Conservation (phyloP, 2,113 vertebrate genomes). For the Dromiciops gliroides region DNA sequence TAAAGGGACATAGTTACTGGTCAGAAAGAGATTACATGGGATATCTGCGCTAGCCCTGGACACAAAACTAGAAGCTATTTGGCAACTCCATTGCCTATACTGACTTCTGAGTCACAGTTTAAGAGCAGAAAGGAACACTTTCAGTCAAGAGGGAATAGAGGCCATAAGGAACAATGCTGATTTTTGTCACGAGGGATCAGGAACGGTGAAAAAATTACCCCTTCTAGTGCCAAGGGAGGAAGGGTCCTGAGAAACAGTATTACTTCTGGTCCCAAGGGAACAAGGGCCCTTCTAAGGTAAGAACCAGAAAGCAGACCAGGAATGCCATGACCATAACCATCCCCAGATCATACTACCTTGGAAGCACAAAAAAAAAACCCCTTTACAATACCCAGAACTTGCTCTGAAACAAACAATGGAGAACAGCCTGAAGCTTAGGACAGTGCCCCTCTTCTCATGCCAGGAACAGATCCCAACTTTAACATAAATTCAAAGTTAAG, state of each 20-base stretch:
- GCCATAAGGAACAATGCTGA: background rate
- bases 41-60: background rate
- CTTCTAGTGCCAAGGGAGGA: background rate
- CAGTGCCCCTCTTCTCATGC: too few species aligned
- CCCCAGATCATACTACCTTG: background rate
- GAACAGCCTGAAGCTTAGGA: too few species aligned
- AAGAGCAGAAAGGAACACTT: background rate
- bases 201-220: background rate
- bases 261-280: too few species aligned
- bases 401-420: background rate
- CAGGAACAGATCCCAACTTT: too few species aligned
- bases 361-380: too few species aligned
- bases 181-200: background rate
- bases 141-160: background rate
- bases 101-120: background rate
- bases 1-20: background rate
- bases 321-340: background rate
- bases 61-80: background rate
- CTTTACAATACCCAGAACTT: background rate
- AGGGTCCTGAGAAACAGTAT: background rate
- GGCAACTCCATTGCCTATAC: background rate
- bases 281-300: background rate
- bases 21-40: background rate
- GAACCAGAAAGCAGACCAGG: background rate
- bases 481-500: too few species aligned